Percentiles rank a stretch among this genome's conserved stretches.
These are phyloP conservation scores for Silurus glanis DNA, from an alignment of 2,113 vertebrate species.

Conservation along the genomic window DNA sequence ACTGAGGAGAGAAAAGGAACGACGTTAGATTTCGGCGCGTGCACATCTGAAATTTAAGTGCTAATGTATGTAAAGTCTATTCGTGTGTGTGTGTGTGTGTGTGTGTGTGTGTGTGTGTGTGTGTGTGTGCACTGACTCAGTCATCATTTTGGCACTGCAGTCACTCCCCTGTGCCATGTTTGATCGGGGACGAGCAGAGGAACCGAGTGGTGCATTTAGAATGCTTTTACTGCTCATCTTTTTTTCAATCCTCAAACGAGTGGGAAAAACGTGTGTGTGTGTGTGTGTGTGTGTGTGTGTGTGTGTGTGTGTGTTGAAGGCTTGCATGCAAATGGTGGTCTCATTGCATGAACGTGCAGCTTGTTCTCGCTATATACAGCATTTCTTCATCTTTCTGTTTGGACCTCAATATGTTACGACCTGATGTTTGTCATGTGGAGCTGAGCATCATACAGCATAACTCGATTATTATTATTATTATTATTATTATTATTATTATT, in stretches of 20 bases:
- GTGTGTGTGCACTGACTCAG: background rate
- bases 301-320: background rate
- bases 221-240: background rate
- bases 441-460: background rate
- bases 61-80: background rate
- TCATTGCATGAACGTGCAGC: slow-evolving; percentile 14
- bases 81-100: background rate
- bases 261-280: background rate
- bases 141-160: slow-evolving; percentile 35
- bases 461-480: too few relatives aligned
- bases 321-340: slow-evolving; percentile 33
- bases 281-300: background rate
- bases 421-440: too few relatives aligned
- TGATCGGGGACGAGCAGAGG: slow-evolving; percentile 6
- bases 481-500: too few relatives aligned
- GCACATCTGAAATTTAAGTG: background rate
- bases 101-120: background rate
- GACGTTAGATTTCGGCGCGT: background rate
- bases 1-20: background rate
- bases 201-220: background rate
- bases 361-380: background rate
- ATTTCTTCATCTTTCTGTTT: background rate
- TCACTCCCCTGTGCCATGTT: slow-evolving; percentile 6
- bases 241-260: background rate
- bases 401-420: too few relatives aligned